These are phyloP conservation scores for Sciurus carolinensis DNA, from an alignment of 2,797 vertebrate species.

Conservation along the genomic window DNA sequence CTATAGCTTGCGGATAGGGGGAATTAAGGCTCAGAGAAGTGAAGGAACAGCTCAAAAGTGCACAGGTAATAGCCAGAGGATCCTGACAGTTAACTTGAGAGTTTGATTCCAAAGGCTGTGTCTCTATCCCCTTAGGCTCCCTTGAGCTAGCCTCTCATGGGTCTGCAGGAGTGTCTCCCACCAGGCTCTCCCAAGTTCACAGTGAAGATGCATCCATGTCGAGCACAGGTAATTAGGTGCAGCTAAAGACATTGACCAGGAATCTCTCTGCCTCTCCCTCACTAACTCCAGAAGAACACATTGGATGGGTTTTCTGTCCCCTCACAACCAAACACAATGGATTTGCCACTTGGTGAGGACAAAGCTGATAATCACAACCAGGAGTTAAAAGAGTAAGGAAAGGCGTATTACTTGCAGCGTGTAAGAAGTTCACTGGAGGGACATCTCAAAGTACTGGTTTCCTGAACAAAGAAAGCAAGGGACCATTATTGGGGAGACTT, in stretches of 20 bases:
- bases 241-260: not conserved
- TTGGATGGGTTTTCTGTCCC: not conserved
- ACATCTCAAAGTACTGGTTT: not conserved
- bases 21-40: not conserved
- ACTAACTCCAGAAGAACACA: rapidly evolving
- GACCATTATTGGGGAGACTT: not conserved
- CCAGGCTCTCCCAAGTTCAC: not conserved
- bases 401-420: not conserved
- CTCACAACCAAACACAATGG: not conserved
- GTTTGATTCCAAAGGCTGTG: not conserved
- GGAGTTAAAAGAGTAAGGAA: not conserved
- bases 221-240: not conserved
- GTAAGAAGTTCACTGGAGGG: not conserved
- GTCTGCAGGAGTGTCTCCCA: no score
- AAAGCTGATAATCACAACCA: not conserved
- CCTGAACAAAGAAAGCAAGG: no score
- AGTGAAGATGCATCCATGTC: rapidly evolving
- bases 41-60: not conserved
- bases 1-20: not conserved
- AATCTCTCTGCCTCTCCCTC: rapidly evolving
- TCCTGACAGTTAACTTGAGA: not conserved
- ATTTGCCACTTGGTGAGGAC: rapidly evolving
- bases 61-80: not conserved
- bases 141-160: not conserved
- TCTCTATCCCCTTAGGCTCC: no score